phyloP scores from a whole-genome alignment of 2,113 vertebrate genomes.

The Chauna torquata region DNA sequence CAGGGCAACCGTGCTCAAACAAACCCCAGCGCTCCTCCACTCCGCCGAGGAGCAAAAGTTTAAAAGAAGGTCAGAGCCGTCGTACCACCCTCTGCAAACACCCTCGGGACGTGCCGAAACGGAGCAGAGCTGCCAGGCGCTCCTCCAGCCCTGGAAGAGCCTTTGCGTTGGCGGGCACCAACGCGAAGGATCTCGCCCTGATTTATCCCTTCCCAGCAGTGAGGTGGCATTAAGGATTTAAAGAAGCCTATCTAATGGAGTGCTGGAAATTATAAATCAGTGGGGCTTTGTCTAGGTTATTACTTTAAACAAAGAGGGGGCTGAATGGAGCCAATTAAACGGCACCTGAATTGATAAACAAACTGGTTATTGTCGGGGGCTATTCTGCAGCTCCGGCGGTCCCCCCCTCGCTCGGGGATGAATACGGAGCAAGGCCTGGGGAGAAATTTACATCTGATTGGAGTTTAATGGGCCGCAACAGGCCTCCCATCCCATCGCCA shows the following conservation, averaged over 20 bases:
- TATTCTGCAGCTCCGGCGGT: constrained; percentile 71
- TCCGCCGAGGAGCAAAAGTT: not conserved
- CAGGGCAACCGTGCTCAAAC: not conserved
- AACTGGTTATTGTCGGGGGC: constrained; percentile 89
- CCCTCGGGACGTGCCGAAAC: not conserved
- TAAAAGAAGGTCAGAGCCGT: not conserved
- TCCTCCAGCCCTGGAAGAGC: not conserved
- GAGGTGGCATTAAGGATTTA: not conserved
- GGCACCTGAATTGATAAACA: constrained; percentile 92
- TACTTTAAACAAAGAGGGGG: constrained; percentile 84
- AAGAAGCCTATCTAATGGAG: constrained; percentile 68
- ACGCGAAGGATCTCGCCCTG: not conserved
- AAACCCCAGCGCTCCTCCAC: rapidly evolving
- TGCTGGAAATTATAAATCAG: constrained; percentile 88
- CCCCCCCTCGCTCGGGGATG: constrained; percentile 8
- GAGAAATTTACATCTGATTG: constrained; percentile 91
- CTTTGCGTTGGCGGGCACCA: not conserved
- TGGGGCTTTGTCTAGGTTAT: constrained; percentile 81
- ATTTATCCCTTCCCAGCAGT: constrained; percentile 22
- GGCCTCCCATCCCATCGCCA: constrained; percentile 79
- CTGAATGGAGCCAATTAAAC: constrained; percentile 89
- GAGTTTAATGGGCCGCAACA: constrained; percentile 88
- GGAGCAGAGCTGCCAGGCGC: not conserved
- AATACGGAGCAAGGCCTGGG: constrained; percentile 65
- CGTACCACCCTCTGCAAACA: not conserved